A percentile compares a stretch with the other conserved stretches of the same genome.
These are phyloP conservation scores for Rachycentron canadum DNA, from an alignment of 2,797 vertebrate species.

Conservation along the genomic window DNA sequence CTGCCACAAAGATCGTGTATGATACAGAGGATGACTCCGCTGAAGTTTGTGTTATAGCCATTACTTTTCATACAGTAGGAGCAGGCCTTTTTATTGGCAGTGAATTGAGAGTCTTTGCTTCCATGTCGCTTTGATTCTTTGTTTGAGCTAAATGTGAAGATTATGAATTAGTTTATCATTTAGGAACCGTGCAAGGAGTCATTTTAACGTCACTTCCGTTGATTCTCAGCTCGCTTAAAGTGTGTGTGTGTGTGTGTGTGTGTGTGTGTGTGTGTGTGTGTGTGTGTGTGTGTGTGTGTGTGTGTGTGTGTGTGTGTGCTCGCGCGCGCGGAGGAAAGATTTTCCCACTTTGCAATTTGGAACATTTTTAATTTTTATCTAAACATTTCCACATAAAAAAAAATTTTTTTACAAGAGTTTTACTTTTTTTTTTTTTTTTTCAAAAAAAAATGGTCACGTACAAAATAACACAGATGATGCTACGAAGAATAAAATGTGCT, in stretches of 20 bases:
- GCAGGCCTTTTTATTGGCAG: background rate
- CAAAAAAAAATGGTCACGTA: conserved; percentile 32
- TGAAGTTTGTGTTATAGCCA: background rate
- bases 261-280: conserved; percentile 17
- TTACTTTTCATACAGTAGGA: background rate
- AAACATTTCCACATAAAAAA: conserved; percentile 77
- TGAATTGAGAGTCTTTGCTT: background rate
- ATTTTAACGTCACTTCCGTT: conserved; percentile 38
- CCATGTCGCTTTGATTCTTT: background rate
- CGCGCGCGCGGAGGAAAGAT: background rate
- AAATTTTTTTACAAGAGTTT: conserved; percentile 40
- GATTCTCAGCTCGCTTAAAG: background rate
- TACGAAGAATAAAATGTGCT: conserved; percentile 67
- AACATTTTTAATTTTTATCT: conserved; percentile 64
- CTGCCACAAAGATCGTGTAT: conserved; percentile 21
- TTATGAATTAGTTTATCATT: background rate
- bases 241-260: conserved; percentile 21
- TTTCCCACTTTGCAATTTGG: background rate
- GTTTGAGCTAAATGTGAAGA: background rate
- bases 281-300: conserved; percentile 24
- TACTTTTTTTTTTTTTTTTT: background rate
- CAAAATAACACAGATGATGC: conserved; percentile 35
- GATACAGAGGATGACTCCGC: background rate
- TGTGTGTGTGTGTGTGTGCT: conserved; percentile 30
- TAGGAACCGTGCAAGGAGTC: background rate